Evolutionary conservation across 1,140 invertebrate genomes (phyloP), one percentile per base, ranked within the genome.

Genomic region (Bathynomus jamesi): DNA sequence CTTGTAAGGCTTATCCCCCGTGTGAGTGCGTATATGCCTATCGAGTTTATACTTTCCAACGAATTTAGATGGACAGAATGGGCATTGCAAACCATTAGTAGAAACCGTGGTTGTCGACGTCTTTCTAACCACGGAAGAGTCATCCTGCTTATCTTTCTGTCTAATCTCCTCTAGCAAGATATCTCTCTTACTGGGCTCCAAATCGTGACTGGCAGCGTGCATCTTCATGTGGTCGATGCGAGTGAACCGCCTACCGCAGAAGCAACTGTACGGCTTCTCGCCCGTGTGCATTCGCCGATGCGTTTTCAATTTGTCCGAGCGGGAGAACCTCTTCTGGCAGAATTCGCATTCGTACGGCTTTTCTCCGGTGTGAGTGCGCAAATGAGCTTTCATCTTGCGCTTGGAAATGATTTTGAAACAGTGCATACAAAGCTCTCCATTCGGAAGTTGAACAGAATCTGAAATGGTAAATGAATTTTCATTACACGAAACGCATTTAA

Each of bases 211-310:
- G 21, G 40, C 40, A 53, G 40, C 40, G 21, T 53, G 40, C 40
- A 53, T 53, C 21, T 53, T 53, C 40, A 53, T 53, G 21, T 53
- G 40, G 21, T 53, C 40, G 13, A 53, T 53, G 13, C 40, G 13
- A 21, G 40, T 53, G 21, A 53, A 53, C 21, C 40, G 13, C 21
- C 21, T 53, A 5, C 40, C 40, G 21, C 40, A 53, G 40, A 53
- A 53, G 21, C 40, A 53, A 53, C 92, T 91, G 82, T 98, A 98
- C 81, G 94, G 92, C 83, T 97, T 98, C 81, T 98, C 96, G 1
- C 95, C 95, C 25, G 93, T 93, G 80, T 98, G 95, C 0, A 94
- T 96, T 8, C 95, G 86, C 78, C 94, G 92, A 82, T 98, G 95
- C 0, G 95, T 86, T 0, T 93, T 95, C 0, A 98, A 84, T 83